Conservation (phyloP, 64 coral and sea anemone genomes). For the Pocillopora verrucosa region DNA sequence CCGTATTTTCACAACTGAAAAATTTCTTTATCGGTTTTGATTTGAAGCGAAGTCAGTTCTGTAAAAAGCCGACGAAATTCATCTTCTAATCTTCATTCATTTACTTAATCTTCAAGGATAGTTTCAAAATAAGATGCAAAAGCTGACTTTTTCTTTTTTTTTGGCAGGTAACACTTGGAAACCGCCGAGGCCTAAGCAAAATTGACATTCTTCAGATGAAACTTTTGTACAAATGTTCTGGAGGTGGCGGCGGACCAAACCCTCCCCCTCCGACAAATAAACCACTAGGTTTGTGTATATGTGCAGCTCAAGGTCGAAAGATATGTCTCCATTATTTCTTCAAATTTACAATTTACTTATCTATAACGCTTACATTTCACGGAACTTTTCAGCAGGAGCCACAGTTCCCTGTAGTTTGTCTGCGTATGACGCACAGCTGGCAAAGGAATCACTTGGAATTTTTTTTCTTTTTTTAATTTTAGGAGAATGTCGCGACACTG, state of each 20-base stretch:
- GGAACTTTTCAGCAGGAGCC: no score
- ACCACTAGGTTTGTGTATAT: background rate
- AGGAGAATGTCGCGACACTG: constrained; percentile 52
- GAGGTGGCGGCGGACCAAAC: constrained; percentile 24
- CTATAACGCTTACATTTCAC: no score
- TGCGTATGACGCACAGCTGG: no score
- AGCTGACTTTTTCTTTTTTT: background rate
- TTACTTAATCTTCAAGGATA: background rate
- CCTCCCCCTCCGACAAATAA: background rate
- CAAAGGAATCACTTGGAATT: no score
- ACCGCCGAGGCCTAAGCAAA: constrained; percentile 37
- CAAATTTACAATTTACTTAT: no score
- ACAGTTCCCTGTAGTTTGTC: no score
- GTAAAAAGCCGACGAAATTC: background rate
- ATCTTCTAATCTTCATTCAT: background rate
- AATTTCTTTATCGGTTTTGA: no score
- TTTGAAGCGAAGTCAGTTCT: no score
- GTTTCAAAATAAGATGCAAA: background rate
- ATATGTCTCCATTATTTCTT: no score
- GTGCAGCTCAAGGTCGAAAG: no score
- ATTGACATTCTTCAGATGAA: constrained; percentile 76
- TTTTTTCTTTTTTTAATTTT: no score
- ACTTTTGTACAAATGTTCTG: constrained; percentile 67
- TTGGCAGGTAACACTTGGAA: constrained; percentile 62
- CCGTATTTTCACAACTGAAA: no score